Evolutionary conservation across 2,888 invertebrate species (phyloP), one percentile per base, ranked within the genome.

Genomic region (Lycophotia porphyrea): DNA sequence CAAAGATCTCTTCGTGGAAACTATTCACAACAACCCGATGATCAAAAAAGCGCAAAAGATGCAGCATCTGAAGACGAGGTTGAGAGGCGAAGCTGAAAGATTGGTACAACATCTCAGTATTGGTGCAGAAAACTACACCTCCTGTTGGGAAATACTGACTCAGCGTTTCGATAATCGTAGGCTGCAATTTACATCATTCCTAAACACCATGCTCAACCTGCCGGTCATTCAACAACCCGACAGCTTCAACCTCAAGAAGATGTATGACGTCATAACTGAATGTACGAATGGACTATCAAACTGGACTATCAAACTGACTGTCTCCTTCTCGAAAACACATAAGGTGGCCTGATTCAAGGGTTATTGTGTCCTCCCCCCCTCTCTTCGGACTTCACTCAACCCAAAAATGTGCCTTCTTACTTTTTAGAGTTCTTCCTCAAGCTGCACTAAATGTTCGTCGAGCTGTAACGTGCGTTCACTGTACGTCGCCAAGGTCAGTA

Each of bases 1-100:
- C 34, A 66, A 66, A 1, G 66, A 72, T 66, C 27, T 72, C 18
- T 72, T 72, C 21, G 4, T 31, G 39, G 66, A 66, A 72, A 66
- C 72, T 0, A 66, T 72, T 8, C 44, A 72, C 31, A 72, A 66
- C 2, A 72, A 66, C 52, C 64, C 42, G 15, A 44, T 42, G 39
- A 71, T 64, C 2, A 39, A 39, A 21, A 71, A 52, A 49, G 64
- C 71, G 39, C 71, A 71, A 36, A 71, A 64, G 21, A 64, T 71
- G 71, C 71, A 64, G 49, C 49, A 71, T 64, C 39, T 71, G 18
- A 71, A 71, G 39, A 39, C 27, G 5, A 52, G 27, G 39, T 27
- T 71, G 21, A 64, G 27, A 49, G 64, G 71, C 1, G 52, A 71
- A 39, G 0, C 64, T 21, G 71, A 71, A 39, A 47, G 49, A 34